Evolutionary conservation across 2,797 vertebrate genomes (phyloP), one percentile per base, ranked within the genome.

Genomic region (Squalus acanthias): DNA sequence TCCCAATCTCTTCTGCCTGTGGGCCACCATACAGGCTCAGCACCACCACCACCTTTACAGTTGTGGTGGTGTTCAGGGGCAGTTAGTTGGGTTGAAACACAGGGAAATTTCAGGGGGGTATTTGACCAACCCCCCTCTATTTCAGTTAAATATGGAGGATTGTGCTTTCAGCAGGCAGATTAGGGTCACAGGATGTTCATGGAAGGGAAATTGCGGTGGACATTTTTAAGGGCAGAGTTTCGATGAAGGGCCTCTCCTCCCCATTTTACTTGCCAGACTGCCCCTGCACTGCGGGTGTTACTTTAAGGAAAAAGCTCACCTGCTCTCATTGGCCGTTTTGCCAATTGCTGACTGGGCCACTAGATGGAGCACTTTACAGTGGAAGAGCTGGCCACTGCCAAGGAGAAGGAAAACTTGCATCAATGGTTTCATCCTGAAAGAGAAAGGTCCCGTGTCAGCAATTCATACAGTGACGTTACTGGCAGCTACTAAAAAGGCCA

Each of bases 311-410:
- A 17, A 33, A 69, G 7, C 57, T 91, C 57, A n/a, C 57, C 33
- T 93, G 65, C 9, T 24, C 65, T 69, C 24, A 93, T 69, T 93
- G 63, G 20, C 88, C 10, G n/a, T 69, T 93, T 93, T 69, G 65
- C 2, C 91, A 69, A 22, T 93, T 93, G 63, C 33, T 39, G 33
- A 24, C 17, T 46, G 0, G 33, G n/a, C 91, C 91, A 93, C 91
- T 46, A 93, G 91, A 93, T 69, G 91, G 91, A 93, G 63, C 91
- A 69, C 63, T 93, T 69, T 93, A 63, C 65, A 93, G 65, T 67
- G 65, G 17, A 65, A 93, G 63, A 69, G n/a, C 0, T 10, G 17
- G 3, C 65, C 15, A 91, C 17, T 63, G 53, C 57, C 74, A 76
- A 67, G 39, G 63, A 9, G 17, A 67, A n/a, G 17, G n/a, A 65